Evolutionary conservation across 2,797 vertebrate genomes (phyloP).

Genomic region (Agapornis canus): DNA sequence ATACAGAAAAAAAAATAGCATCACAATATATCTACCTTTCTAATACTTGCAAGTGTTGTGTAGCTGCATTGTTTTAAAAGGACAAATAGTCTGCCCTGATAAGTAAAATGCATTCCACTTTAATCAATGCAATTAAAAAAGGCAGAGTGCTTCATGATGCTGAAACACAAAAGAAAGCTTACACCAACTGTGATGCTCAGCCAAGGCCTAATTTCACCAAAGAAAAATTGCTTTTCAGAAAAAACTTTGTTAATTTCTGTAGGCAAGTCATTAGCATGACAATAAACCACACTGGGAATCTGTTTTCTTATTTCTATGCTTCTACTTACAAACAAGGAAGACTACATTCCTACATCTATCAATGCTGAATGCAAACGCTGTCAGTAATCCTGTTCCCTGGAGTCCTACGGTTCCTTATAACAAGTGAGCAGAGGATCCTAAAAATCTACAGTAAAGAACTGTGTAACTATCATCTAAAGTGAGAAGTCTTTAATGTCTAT

Average conservation of each 20-base stretch:
- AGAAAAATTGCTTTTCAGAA: constrained; percentile 35
- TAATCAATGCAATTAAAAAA: constrained; percentile 12
- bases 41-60: not conserved
- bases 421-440: not conserved
- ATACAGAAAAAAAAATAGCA: not conserved
- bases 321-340: not conserved
- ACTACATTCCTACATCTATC: not conserved
- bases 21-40: not conserved
- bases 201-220: constrained; percentile 34
- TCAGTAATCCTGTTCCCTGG: not conserved
- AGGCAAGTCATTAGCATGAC: constrained; percentile 40
- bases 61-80: not conserved
- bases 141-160: not conserved
- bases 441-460: not conserved
- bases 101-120: not conserved
- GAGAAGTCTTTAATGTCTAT: not conserved
- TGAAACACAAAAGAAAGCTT: not conserved
- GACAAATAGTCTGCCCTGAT: not conserved
- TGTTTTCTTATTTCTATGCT: not conserved
- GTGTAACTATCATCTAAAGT: not conserved
- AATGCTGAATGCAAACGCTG: not conserved
- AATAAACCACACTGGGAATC: constrained; percentile 14
- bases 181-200: not conserved
- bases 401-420: not conserved
- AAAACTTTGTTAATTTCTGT: constrained; percentile 21